phyloP scores from a whole-genome alignment of 2,888 invertebrate species.

The Isoperla grammatica region DNA sequence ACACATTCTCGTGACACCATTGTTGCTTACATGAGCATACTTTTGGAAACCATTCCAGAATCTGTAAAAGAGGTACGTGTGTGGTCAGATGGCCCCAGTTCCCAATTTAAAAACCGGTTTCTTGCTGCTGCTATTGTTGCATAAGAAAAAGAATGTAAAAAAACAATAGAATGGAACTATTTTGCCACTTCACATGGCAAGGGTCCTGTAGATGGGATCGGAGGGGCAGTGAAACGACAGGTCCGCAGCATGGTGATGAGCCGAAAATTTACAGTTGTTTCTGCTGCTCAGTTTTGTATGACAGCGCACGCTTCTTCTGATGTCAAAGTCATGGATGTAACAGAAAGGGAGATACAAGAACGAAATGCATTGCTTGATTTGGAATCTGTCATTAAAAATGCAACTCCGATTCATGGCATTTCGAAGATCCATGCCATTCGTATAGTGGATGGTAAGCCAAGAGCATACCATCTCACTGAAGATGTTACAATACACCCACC shows the following conservation, averaged over 20 bases:
- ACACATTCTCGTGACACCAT: slow-evolving; percentile 9
- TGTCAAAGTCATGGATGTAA: not conserved
- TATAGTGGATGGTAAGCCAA: too few species aligned
- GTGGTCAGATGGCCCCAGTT: too few species aligned
- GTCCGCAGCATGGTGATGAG: not conserved
- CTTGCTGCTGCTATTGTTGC: slow-evolving; percentile 1
- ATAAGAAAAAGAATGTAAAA: not conserved
- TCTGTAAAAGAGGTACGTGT: slow-evolving; percentile 11
- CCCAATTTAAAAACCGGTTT: slow-evolving; percentile 14
- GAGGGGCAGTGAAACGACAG: not conserved
- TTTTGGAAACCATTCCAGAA: slow-evolving; percentile 10
- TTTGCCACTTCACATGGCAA: slow-evolving; percentile 17
- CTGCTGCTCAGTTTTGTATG: not conserved
- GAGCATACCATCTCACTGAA: too few species aligned
- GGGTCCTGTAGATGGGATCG: not conserved
- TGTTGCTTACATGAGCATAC: slow-evolving; percentile 5
- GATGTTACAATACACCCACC: too few species aligned
- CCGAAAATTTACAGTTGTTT: not conserved
- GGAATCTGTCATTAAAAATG: too few species aligned
- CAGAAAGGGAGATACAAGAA: not conserved
- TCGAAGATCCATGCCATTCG: too few species aligned
- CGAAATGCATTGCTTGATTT: too few species aligned
- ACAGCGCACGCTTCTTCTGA: not conserved
- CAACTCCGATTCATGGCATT: too few species aligned
- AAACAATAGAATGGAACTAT: slow-evolving; percentile 6